Evolutionary conservation across 2,797 vertebrate genomes (phyloP), one percentile per base, ranked within the genome.

Genomic region (Spinus pinus): DNA sequence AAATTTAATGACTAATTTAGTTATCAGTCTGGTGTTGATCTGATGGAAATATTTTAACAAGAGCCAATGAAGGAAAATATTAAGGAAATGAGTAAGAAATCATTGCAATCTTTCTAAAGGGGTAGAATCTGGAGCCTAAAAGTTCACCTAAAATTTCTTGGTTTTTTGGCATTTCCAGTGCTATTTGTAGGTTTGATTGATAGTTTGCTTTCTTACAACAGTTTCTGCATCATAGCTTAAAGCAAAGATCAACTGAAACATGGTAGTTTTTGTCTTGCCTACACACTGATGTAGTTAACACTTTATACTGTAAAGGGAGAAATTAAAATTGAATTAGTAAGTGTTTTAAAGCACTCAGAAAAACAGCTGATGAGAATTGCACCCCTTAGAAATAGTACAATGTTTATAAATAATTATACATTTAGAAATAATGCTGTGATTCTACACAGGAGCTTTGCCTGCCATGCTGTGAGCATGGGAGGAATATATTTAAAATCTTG

Each of bases 391-490:
- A 75, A 42, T 8, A 65, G 23, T 31, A 12, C 21, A 24, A 10
- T 12, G 37, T 44, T 65, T 65, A 23, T 22, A 81, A 88, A 28
- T n/a, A 56, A 22, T 20, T 31, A 21, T 30, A 25, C 8, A 57
- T 49, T 44, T 50, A 14, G 22, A 69, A 73, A 47, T 33, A 46
- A 27, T 35, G 25, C 19, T 42, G 2, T 41, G 53, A 30, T 80
- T 66, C 23, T 22, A 0, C 60, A 31, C 14, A 61, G 14, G n/a
- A 86, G 16, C 23, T 79, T 81, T 81, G 35, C 31, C 31, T 12
- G 1, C 51, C 7, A 2, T 51, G 39, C 27, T 13, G 2, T 33
- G 14, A 37, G 7, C 7, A 19, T 0, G 1, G 15, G 8, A 10
- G 6, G 10, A 56, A 49, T 42, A 24, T 62, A 14, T 50, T 54